phyloP scores from a whole-genome alignment of 2,113 vertebrate genomes.

The Dasyurus viverrinus region DNA sequence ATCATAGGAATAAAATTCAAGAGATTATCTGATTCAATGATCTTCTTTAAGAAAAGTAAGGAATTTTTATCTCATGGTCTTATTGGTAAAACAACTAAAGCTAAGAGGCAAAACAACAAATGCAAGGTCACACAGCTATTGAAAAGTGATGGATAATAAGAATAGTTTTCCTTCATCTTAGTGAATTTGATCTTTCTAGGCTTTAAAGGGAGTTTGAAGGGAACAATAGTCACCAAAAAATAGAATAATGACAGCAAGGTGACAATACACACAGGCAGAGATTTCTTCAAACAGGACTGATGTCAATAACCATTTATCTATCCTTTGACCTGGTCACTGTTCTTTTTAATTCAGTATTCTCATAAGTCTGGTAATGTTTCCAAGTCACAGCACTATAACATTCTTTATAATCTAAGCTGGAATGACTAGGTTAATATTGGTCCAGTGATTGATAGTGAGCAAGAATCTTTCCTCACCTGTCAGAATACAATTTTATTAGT shows the following conservation, averaged over 20 bases:
- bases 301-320: background rate
- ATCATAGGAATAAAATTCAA: background rate
- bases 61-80: background rate
- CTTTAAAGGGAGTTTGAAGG: background rate
- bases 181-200: background rate
- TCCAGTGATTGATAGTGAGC: slow-evolving; percentile 7
- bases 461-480: slow-evolving; percentile 7
- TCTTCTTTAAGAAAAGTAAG: background rate
- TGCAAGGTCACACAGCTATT: slow-evolving; percentile 8
- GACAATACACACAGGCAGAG: background rate
- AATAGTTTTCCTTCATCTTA: background rate
- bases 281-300: slow-evolving; percentile 31
- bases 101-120: slow-evolving; percentile 17
- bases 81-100: background rate
- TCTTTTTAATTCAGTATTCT: slow-evolving; percentile 21
- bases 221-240: slow-evolving; percentile 6
- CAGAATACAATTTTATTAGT: slow-evolving; percentile 34
- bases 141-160: background rate
- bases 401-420: slow-evolving; percentile 1
- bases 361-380: background rate
- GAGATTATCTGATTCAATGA: background rate
- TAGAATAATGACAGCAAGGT: background rate
- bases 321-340: background rate
- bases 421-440: background rate
- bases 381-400: background rate